These are phyloP conservation scores for Diadumene lineata DNA, from an alignment of 92 coral and sea anemone species.

Conservation along the genomic window DNA sequence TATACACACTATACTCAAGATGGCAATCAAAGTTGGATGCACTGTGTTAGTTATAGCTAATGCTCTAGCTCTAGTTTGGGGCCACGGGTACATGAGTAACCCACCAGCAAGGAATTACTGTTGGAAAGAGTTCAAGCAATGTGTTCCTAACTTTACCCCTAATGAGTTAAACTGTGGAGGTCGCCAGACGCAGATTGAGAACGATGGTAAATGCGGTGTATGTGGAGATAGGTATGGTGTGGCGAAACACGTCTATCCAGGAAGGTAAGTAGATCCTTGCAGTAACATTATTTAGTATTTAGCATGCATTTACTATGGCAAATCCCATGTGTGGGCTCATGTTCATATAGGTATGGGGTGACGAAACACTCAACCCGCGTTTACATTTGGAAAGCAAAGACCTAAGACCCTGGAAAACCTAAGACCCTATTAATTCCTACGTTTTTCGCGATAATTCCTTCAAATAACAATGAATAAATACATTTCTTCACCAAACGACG, in stretches of 20 bases:
- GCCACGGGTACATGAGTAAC: constrained; percentile 56
- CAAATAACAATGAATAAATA: too few relatives aligned
- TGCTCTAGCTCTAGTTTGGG: constrained; percentile 20
- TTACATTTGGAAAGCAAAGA: too few relatives aligned
- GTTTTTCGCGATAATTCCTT: too few relatives aligned
- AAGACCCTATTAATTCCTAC: too few relatives aligned
- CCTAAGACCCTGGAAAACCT: too few relatives aligned
- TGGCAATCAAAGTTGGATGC: constrained; percentile 1
- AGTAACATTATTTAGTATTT: too few relatives aligned
- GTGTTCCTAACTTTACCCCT: constrained; percentile 32
- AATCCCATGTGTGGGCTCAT: too few relatives aligned
- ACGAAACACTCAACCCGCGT: too few relatives aligned
- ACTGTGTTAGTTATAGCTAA: not conserved
- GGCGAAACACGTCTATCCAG: constrained; percentile 55
- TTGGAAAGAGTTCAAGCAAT: constrained; percentile 18
- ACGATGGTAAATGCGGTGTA: constrained; percentile 37
- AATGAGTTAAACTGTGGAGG: constrained; percentile 59
- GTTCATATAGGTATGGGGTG: too few relatives aligned
- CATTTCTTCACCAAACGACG: too few relatives aligned
- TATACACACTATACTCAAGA: not conserved
- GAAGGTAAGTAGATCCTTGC: constrained; percentile 24
- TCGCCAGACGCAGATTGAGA: constrained; percentile 23
- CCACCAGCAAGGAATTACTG: constrained; percentile 60
- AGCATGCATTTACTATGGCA: too few relatives aligned
- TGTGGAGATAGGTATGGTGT: constrained; percentile 53